A percentile compares a stretch with the other conserved stretches of the same genome.
Evolutionary conservation across 2,113 vertebrate species (phyloP).

Genomic region (Dunckerocampus dactyliophorus): DNA sequence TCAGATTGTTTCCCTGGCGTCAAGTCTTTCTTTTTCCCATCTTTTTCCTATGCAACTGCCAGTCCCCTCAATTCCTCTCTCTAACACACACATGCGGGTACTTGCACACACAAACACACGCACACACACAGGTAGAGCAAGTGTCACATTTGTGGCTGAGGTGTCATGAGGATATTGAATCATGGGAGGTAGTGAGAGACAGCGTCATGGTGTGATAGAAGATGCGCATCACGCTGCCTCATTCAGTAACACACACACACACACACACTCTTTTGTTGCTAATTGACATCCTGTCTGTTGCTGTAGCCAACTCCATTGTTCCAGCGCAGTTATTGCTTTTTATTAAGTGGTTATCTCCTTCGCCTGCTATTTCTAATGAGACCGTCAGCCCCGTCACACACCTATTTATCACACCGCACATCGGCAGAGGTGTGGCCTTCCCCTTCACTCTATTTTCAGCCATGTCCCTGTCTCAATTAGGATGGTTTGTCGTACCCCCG

Average conservation of each 20-base stretch:
- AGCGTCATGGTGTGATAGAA: conserved; percentile 41
- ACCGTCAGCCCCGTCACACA: conserved; percentile 61
- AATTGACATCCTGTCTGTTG: conserved; percentile 42
- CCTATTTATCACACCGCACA: conserved; percentile 49
- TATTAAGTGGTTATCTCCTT: conserved; percentile 71
- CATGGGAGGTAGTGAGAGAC: conserved; percentile 45
- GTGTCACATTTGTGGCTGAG: conserved; percentile 23
- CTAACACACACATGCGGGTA: conserved; percentile 1
- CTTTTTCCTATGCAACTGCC: conserved; percentile 31
- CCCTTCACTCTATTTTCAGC: conserved; percentile 37
- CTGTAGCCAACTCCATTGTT: conserved; percentile 44
- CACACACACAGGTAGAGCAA: conserved; percentile 3
- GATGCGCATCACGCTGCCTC: conserved; percentile 21
- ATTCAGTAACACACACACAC: conserved; percentile 5
- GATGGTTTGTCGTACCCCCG: conserved; percentile 46
- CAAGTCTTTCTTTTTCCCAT: conserved; percentile 31
- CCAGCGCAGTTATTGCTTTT: conserved; percentile 55
- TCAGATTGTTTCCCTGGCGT: conserved; percentile 56
- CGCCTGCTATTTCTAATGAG: conserved; percentile 79
- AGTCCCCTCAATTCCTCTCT: conserved; percentile 12
- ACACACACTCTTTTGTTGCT: conserved; percentile 19
- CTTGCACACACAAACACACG: conserved; percentile 5
- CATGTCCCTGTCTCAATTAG: conserved; percentile 60
- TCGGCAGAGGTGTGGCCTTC: neutral
- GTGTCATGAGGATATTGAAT: conserved; percentile 62